phyloP scores from a whole-genome alignment of 2,797 vertebrate species.

The Staurois parvus region DNA sequence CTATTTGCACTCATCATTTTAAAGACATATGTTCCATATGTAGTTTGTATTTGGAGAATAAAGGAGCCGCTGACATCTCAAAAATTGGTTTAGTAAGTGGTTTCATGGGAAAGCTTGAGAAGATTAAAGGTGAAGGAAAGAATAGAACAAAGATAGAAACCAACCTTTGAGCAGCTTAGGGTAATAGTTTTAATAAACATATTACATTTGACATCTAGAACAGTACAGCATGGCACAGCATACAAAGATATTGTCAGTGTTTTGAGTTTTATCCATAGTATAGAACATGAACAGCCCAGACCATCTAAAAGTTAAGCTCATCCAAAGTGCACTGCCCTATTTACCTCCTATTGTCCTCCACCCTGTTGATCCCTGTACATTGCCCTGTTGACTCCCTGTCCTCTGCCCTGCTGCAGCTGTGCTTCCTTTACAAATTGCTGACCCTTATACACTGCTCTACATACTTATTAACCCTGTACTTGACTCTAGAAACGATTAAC shows the following conservation, averaged over 20 bases:
- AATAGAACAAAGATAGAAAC: not conserved
- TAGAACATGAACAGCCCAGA: not conserved
- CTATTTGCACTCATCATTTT: not conserved
- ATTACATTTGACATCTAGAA: not conserved
- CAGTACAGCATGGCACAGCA: not conserved
- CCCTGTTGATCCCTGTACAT: too few species aligned
- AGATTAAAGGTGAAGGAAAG: not conserved
- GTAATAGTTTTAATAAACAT: too few species aligned
- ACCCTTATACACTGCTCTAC: too few species aligned
- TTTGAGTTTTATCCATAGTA: not conserved
- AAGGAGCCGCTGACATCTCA: constrained; percentile 13
- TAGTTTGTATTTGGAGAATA: not conserved
- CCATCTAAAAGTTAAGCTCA: too few species aligned
- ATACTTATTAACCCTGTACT: too few species aligned
- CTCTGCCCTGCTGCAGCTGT: too few species aligned
- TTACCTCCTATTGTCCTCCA: too few species aligned
- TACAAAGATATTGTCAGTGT: not conserved
- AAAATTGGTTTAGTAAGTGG: constrained; percentile 6
- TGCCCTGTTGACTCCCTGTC: too few species aligned
- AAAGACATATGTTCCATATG: constrained; percentile 27
- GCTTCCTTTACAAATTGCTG: too few species aligned
- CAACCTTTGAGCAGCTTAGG: not conserved
- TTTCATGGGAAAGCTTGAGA: not conserved
- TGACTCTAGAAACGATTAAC: too few species aligned
- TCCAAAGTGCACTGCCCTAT: not conserved